Evolutionary conservation across 2,888 invertebrate genomes (phyloP), one percentile per base, ranked within the genome.

Genomic region (Epinotia nisella): DNA sequence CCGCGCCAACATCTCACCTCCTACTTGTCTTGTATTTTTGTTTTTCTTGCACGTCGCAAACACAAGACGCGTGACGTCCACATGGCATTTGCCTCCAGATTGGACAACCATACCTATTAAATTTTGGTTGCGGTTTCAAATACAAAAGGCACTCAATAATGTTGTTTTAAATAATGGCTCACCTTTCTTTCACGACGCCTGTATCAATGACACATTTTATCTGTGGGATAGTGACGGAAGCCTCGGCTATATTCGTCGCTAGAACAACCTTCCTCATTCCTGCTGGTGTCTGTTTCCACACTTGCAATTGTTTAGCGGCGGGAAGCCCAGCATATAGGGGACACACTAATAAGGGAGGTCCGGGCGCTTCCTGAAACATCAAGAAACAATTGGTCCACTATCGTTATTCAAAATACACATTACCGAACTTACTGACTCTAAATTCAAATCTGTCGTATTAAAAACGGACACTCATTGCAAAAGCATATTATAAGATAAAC

Each of bases 211-310:
- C 98, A 91, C 96, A 97, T 81, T 97, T 96, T 78, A 99, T 97
- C 68, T 98, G 97, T 71, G 97, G 97, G 79, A 99, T 99, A 0
- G 99, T 99, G 39, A 99, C 95, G 2, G 99, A 99, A 0, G 99
- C 98, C 93, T 99, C 99, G 0, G 99, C 99, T 77, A 99, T 98
- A 88, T 99, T 99, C 41, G 99, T 99, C 7, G 99, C 96, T 64
- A 99, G 94, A 39, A 99, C 96, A 29, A 99, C 96, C 93, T 99
- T 99, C 69, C 99, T 94, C 19, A 95, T 95, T 74, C 96, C 96
- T 3, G 94, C 90, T 2, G 97, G 96, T 1, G 96, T 94, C 0
- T 95, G 94, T 74, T 95, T 94, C 94, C 99, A 99, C 21, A 98
- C 98, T 84, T 96, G 96, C 83, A 98, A 93, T 90, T 99, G 98